A percentile compares a stretch with the other conserved stretches of the same genome.
Evolutionary conservation across 2,113 vertebrate genomes (phyloP).

Genomic region (Rynchops niger): DNA sequence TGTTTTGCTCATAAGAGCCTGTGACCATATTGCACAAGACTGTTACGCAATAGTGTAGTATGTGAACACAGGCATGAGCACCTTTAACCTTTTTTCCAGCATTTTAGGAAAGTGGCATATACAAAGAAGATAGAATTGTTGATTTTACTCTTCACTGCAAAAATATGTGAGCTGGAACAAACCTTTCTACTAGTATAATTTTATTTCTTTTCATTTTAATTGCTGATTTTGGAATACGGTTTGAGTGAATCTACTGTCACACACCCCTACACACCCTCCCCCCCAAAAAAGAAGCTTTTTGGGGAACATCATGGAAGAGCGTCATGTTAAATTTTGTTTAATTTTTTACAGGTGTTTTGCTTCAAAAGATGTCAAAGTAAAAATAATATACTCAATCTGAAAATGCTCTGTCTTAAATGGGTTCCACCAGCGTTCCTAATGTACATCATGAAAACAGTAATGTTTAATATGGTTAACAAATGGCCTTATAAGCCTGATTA

Average conservation of each 20-base stretch:
- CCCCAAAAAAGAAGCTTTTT: too few relatives aligned
- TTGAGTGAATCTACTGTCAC: not conserved
- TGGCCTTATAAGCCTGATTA: not conserved
- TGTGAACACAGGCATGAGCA: not conserved
- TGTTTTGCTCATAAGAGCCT: not conserved
- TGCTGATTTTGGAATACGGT: not conserved
- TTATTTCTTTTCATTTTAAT: not conserved
- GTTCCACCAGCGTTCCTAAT: not conserved
- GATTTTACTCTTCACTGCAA: not conserved
- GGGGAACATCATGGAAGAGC: not conserved
- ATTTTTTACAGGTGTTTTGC: not conserved
- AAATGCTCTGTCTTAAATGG: not conserved
- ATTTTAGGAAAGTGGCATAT: not conserved
- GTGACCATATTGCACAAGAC: not conserved
- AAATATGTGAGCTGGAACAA: not conserved
- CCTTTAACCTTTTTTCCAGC: not conserved
- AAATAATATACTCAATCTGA: not conserved
- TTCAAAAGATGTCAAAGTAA: not conserved
- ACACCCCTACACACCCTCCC: rapidly evolving
- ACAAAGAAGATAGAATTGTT: not conserved
- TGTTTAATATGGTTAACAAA: not conserved
- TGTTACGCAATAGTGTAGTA: not conserved
- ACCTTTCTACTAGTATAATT: not conserved
- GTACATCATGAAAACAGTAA: not conserved
- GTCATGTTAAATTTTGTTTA: not conserved